phyloP scores from a whole-genome alignment of 1,140 invertebrate genomes.

The Chrysopa pallens region DNA sequence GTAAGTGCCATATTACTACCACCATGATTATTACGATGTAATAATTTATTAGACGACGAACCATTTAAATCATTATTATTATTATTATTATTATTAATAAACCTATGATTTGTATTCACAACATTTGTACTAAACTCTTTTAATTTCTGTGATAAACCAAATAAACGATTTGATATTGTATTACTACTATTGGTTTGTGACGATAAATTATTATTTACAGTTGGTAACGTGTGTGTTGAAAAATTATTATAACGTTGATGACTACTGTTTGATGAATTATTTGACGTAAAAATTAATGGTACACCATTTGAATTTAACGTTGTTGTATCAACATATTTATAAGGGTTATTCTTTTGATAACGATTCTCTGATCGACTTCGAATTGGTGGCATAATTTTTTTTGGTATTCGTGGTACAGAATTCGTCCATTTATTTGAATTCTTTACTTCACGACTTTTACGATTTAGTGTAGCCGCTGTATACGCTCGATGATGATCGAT shows the following conservation, averaged over 20 bases:
- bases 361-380: conserved; percentile 16
- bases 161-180: conserved; percentile 16
- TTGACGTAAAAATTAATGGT: not conserved
- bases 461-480: not conserved
- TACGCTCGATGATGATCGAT: not conserved
- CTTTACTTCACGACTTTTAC: not conserved
- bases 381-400: conserved; percentile 6
- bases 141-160: conserved; percentile 21
- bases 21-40: too few relatives aligned
- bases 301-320: not conserved
- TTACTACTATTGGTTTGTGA: not conserved
- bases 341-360: conserved; percentile 14
- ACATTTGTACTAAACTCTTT: conserved; percentile 16
- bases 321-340: conserved; percentile 18
- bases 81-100: not conserved
- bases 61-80: conserved; percentile 2
- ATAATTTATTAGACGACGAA: too few relatives aligned
- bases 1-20: too few relatives aligned
- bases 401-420: conserved; percentile 15
- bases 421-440: conserved; percentile 12
- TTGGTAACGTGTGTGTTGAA: too few relatives aligned
- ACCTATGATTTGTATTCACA: not conserved
- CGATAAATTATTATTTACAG: too few relatives aligned
- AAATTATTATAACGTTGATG: not conserved
- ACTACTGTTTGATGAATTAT: not conserved